A percentile compares a stretch with the other conserved stretches of the same genome.
Conservation (phyloP, 2,888 invertebrate genomes). For the Sphinx pinastri region DNA sequence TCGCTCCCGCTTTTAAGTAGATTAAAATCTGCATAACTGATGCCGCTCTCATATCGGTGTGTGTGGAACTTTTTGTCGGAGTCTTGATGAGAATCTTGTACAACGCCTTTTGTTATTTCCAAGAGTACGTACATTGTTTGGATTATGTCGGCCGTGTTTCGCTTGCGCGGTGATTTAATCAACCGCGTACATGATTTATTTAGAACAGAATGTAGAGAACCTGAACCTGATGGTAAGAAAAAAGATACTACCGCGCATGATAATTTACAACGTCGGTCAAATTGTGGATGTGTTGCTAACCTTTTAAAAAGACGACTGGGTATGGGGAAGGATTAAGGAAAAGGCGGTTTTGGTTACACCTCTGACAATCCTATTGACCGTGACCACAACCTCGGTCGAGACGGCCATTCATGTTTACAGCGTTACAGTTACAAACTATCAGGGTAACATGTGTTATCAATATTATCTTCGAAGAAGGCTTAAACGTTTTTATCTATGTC, state of each 20-base stretch:
- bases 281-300: too few relatives aligned
- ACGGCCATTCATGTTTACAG: too few relatives aligned
- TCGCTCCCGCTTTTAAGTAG: constrained; percentile 61
- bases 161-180: neutral
- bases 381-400: too few relatives aligned
- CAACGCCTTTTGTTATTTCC: constrained; percentile 4
- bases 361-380: too few relatives aligned
- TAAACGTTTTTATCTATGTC: constrained; percentile 11
- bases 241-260: too few relatives aligned
- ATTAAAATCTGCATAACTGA: constrained; percentile 72
- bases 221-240: too few relatives aligned
- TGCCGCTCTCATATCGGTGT: constrained; percentile 34
- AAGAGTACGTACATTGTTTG: neutral
- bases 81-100: constrained; percentile 8
- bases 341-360: too few relatives aligned
- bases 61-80: neutral
- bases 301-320: too few relatives aligned
- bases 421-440: neutral
- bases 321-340: too few relatives aligned
- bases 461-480: constrained; percentile 2
- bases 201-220: too few relatives aligned
- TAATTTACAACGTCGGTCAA: too few relatives aligned
- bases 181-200: neutral
- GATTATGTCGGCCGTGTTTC: neutral
- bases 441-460: neutral